Evolutionary conservation across 2,113 vertebrate species (phyloP).

Genomic region (Dolichotis patagonum): DNA sequence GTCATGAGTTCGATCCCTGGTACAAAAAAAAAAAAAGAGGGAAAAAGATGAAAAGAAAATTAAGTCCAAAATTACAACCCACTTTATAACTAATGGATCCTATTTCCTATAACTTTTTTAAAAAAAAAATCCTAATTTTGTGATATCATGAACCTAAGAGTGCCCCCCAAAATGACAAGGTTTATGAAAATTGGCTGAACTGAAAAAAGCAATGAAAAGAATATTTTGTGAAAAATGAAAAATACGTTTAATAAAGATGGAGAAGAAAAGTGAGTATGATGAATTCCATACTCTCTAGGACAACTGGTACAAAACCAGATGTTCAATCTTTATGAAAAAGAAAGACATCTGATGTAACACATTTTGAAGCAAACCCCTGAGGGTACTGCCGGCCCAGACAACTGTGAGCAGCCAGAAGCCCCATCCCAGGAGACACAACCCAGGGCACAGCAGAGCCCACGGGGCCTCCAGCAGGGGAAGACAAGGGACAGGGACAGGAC

Average conservation of each 20-base stretch:
- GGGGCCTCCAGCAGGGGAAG: no score
- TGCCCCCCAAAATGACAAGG: background rate
- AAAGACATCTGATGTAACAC: background rate
- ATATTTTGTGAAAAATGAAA: background rate
- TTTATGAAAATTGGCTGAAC: background rate
- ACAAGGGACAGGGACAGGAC: background rate
- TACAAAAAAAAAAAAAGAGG: no score
- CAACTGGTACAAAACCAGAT: background rate
- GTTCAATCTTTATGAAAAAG: background rate
- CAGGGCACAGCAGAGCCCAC: no score
- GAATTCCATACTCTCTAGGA: background rate
- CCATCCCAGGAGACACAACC: background rate
- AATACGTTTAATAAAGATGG: background rate
- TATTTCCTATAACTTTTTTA: slow-evolving; percentile 30
- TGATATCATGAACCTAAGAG: background rate
- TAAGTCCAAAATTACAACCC: background rate
- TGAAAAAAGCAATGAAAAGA: background rate
- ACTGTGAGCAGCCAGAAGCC: background rate
- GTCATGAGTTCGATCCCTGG: no score
- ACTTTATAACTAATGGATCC: background rate
- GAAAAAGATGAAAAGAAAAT: background rate
- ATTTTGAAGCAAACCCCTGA: background rate
- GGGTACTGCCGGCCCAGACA: background rate
- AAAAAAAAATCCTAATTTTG: background rate
- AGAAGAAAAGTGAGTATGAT: background rate